These are phyloP conservation scores for Cherax destructor DNA, from an alignment of 1,140 invertebrate species.

Conservation along the genomic window DNA sequence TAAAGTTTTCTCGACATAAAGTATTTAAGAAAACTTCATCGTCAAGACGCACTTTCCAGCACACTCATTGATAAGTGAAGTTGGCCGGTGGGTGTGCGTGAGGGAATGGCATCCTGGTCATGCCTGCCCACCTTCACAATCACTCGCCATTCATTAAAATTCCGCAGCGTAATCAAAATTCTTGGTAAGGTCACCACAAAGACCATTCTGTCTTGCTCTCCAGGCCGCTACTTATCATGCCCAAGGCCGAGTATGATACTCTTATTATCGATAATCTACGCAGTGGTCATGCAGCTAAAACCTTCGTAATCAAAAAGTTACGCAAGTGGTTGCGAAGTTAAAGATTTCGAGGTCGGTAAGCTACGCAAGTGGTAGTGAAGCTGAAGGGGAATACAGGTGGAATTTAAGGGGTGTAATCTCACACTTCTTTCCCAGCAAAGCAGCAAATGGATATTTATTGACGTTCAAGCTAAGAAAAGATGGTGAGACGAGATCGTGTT, in stretches of 20 bases:
- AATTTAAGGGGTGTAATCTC: not conserved
- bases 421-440: slow-evolving; percentile 14
- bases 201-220: not conserved
- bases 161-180: slow-evolving; percentile 54
- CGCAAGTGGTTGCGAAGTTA: not conserved
- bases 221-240: not conserved
- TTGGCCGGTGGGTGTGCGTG: too few species aligned
- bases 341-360: not conserved
- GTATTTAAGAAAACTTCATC: too few species aligned
- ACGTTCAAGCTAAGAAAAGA: slow-evolving; percentile 30
- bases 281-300: not conserved
- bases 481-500: slow-evolving; percentile 24
- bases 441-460: slow-evolving; percentile 50
- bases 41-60: too few species aligned
- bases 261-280: not conserved
- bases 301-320: not conserved
- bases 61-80: too few species aligned
- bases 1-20: too few species aligned
- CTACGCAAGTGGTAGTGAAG: not conserved
- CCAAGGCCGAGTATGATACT: not conserved
- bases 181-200: slow-evolving; percentile 41
- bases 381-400: not conserved
- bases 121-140: not conserved
- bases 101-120: not conserved
- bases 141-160: slow-evolving; percentile 9